Evolutionary conservation across 2,888 invertebrate genomes (phyloP), one percentile per base, ranked within the genome.

Genomic region (Cryptops parisi): DNA sequence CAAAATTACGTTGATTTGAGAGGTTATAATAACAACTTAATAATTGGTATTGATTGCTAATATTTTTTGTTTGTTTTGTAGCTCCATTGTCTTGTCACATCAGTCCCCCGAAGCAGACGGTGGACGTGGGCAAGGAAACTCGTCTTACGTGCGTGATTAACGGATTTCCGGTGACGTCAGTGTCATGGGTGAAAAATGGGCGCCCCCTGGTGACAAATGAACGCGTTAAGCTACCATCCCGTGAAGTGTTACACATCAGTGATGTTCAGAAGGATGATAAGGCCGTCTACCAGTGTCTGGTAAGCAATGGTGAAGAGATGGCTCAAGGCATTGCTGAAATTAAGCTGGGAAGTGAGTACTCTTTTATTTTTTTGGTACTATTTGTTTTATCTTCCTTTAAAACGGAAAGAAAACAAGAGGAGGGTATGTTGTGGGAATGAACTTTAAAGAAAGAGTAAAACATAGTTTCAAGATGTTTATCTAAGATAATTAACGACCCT

Each of bases 101-200:
- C 2, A 43, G 26, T 51, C 51, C 51, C 21, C 51, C 23, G 43
- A 22, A 27, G 17, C 51, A 51, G 21, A 51, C 51, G 17, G 51
- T 51, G 51, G 51, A 51, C 51, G 51, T 51, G 25, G 51, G 51
- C 24, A 51, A 51, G 22, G 51, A 51, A 25, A 21, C 43, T n/a
- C 41, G 51, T 17, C 23, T 51, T 19, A 43, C 51, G 33, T 51
- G 51, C 26, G 26, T 44, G 43, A 44, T 51, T 44, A 51, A 51
- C 44, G 51, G 51, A 23, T 51, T 51, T 51, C 51, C 51, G 23
- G 51, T 44, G 24, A 51, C 51, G 2, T 51, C 51, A 25, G 51
- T 51, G 43, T 21, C 51, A 9, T 51, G 51, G 51, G 25, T 51
- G 51, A 51, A 51, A 26, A 44, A 51, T 44, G 51, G 51, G 2